phyloP scores from a whole-genome alignment of 2,113 vertebrate genomes.

The Microtus richardsoni region DNA sequence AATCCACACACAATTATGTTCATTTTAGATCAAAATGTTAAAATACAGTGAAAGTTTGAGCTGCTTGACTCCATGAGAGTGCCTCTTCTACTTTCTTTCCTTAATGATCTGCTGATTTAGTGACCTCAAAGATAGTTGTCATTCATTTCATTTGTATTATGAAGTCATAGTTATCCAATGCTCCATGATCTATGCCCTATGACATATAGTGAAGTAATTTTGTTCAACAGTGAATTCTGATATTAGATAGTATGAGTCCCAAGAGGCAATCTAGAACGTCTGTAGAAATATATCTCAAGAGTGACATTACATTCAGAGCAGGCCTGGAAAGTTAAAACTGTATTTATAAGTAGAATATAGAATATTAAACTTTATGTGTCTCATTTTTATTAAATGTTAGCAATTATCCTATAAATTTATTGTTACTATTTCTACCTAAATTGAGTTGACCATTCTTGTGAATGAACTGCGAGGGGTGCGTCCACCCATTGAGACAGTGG shows the following conservation, averaged over 20 bases:
- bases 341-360: neutral
- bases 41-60: neutral
- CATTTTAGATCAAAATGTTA: neutral
- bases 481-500: no score
- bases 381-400: neutral
- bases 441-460: neutral
- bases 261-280: no score
- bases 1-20: neutral
- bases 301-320: no score
- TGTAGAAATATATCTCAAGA: neutral
- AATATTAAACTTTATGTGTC: neutral
- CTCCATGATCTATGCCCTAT: no score
- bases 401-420: no score
- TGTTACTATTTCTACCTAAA: neutral
- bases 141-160: neutral
- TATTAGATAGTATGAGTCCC: accelerated
- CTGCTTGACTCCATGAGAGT: neutral
- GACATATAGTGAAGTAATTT: neutral
- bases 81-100: no score
- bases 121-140: neutral
- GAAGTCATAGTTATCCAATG: neutral
- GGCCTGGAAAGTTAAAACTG: neutral
- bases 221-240: neutral
- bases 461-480: accelerated
- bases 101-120: no score